Percentiles rank a stretch among this genome's conserved stretches.
These are phyloP conservation scores for Drosophila mulleri DNA, from an alignment of 2,888 invertebrate species.

Conservation along the genomic window DNA sequence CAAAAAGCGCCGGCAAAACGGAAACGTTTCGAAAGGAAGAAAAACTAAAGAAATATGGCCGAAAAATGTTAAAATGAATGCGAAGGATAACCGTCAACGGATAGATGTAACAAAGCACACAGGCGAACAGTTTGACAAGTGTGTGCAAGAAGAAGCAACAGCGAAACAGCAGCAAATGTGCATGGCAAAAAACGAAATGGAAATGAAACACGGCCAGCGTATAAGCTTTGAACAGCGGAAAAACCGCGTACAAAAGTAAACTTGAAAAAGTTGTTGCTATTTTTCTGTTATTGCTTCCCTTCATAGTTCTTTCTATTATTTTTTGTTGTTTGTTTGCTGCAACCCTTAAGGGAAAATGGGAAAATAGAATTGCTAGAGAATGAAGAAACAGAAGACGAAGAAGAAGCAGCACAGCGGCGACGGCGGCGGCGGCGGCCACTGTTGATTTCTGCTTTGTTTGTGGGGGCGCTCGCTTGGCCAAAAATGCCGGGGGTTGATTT, in stretches of 20 bases:
- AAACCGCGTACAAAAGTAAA: slow-evolving; percentile 65
- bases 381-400: slow-evolving; percentile 17
- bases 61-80: slow-evolving; percentile 57
- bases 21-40: not conserved
- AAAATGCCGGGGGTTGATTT: slow-evolving; percentile 71
- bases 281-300: slow-evolving; percentile 5
- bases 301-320: slow-evolving; percentile 10
- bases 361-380: slow-evolving; percentile 27
- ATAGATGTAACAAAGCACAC: slow-evolving; percentile 24
- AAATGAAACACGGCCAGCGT: slow-evolving; percentile 38
- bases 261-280: slow-evolving; percentile 60
- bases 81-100: slow-evolving; percentile 23
- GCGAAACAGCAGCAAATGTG: slow-evolving; percentile 33
- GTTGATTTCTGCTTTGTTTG: slow-evolving; percentile 72
- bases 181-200: slow-evolving; percentile 37
- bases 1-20: slow-evolving; percentile 69
- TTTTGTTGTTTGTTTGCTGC: slow-evolving; percentile 17
- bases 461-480: slow-evolving; percentile 53
- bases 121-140: slow-evolving; percentile 17
- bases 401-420: not conserved
- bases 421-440: slow-evolving; percentile 19
- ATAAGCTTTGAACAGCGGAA: slow-evolving; percentile 36
- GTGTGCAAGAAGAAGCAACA: slow-evolving; percentile 33
- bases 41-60: slow-evolving; percentile 48
- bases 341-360: slow-evolving; percentile 64